Percentiles rank a stretch among this genome's conserved stretches.
Evolutionary conservation across 2,797 vertebrate species (phyloP).

Genomic region (Acanthurus lineatus): DNA sequence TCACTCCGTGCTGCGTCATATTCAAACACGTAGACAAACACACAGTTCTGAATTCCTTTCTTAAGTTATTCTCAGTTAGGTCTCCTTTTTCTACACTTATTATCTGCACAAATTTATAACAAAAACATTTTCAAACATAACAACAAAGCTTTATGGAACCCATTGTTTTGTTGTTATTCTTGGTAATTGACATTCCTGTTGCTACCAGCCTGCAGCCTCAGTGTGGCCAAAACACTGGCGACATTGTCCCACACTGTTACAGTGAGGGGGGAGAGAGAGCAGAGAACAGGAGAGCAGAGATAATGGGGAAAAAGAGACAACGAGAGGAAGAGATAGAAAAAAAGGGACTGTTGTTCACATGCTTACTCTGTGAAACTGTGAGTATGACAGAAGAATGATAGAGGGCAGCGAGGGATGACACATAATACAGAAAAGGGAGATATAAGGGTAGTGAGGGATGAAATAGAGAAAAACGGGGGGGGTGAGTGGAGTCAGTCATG

Average conservation of each 20-base stretch:
- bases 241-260: slow-evolving; percentile 71
- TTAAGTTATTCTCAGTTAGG: background rate
- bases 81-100: background rate
- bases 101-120: slow-evolving; percentile 30
- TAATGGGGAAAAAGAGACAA: slow-evolving; percentile 43
- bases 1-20: slow-evolving; percentile 58
- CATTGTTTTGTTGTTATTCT: slow-evolving; percentile 49
- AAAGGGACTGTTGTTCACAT: slow-evolving; percentile 66
- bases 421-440: slow-evolving; percentile 29
- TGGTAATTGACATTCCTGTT: slow-evolving; percentile 61
- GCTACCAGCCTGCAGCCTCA: slow-evolving; percentile 53
- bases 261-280: slow-evolving; percentile 43
- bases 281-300: slow-evolving; percentile 19
- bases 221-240: slow-evolving; percentile 63
- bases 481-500: background rate
- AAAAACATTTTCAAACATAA: slow-evolving; percentile 45
- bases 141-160: slow-evolving; percentile 35
- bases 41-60: slow-evolving; percentile 1
- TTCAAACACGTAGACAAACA: slow-evolving; percentile 21
- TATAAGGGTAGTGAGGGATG: slow-evolving; percentile 45
- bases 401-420: slow-evolving; percentile 51
- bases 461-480: slow-evolving; percentile 37
- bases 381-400: slow-evolving; percentile 49
- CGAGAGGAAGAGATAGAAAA: slow-evolving; percentile 33
- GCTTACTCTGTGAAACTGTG: slow-evolving; percentile 53